Conservation (phyloP, 1,140 invertebrate species). For the Drosophila subpulchrella region DNA sequence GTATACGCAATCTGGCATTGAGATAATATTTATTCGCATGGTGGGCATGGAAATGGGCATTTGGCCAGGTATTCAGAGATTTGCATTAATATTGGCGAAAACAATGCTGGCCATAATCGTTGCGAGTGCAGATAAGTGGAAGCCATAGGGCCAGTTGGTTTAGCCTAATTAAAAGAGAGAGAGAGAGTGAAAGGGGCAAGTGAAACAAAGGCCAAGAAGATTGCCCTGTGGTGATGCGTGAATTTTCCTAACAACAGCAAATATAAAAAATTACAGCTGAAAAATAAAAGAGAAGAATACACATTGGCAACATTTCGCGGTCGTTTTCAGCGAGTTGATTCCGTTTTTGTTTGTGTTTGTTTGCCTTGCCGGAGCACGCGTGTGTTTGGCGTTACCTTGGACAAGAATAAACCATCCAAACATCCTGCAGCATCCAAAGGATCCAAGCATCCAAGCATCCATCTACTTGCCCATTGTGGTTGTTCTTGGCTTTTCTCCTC, state of each 20-base stretch:
- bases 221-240: conserved; percentile 44
- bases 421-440: conserved; percentile 32
- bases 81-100: conserved; percentile 56
- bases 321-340: conserved; percentile 33
- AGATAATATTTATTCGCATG: conserved; percentile 26
- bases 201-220: conserved; percentile 39
- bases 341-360: conserved; percentile 41
- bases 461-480: conserved; percentile 45
- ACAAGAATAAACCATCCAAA: conserved; percentile 49
- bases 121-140: conserved; percentile 32
- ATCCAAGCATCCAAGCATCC: conserved; percentile 18
- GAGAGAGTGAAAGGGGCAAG: background rate
- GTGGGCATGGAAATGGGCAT: background rate
- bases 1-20: conserved; percentile 69
- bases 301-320: conserved; percentile 46
- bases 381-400: conserved; percentile 48
- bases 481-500: conserved; percentile 30
- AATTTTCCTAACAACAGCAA: conserved; percentile 19
- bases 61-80: conserved; percentile 39
- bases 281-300: conserved; percentile 8
- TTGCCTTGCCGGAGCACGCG: conserved; percentile 33
- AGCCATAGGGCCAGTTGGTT: conserved; percentile 46
- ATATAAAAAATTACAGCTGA: background rate
- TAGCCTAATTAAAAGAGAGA: conserved; percentile 52
- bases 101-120: conserved; percentile 64